These are phyloP conservation scores for Ariopsis seemanni DNA, from an alignment of 2,113 vertebrate genomes.

Conservation along the genomic window DNA sequence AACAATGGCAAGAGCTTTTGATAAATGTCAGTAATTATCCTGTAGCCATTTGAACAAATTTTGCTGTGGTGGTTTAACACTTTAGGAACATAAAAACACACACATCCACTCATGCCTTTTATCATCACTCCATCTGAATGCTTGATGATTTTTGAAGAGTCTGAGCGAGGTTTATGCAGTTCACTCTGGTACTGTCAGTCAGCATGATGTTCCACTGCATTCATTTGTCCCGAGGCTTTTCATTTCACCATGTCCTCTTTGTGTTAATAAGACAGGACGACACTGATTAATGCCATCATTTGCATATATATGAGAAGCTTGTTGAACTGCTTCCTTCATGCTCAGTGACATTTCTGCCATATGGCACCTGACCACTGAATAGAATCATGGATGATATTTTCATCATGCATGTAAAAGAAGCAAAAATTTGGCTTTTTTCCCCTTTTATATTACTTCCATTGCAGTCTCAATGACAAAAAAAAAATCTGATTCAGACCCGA, in stretches of 20 bases:
- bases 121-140: not conserved
- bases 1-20: not conserved
- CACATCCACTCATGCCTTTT: conserved; percentile 18
- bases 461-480: not conserved
- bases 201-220: not conserved
- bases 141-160: conserved; percentile 9
- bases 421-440: not conserved
- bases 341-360: not conserved
- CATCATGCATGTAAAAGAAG: not conserved
- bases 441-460: not conserved
- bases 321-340: not conserved
- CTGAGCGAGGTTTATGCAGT: not conserved
- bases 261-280: conserved; percentile 29
- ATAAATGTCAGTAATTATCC: not conserved
- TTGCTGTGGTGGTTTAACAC: not conserved
- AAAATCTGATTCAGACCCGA: not conserved
- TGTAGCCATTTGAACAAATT: not conserved
- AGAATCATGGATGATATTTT: not conserved
- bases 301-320: conserved; percentile 21
- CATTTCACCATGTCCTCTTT: conserved; percentile 19
- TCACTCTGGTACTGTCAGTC: not conserved
- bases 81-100: not conserved
- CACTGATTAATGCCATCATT: conserved; percentile 25
- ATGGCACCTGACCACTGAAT: not conserved
- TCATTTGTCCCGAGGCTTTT: conserved; percentile 13